A percentile compares a stretch with the other conserved stretches of the same genome.
Conservation (phyloP, 2,888 invertebrate species). For the Sarcophaga caerulescens region DNA sequence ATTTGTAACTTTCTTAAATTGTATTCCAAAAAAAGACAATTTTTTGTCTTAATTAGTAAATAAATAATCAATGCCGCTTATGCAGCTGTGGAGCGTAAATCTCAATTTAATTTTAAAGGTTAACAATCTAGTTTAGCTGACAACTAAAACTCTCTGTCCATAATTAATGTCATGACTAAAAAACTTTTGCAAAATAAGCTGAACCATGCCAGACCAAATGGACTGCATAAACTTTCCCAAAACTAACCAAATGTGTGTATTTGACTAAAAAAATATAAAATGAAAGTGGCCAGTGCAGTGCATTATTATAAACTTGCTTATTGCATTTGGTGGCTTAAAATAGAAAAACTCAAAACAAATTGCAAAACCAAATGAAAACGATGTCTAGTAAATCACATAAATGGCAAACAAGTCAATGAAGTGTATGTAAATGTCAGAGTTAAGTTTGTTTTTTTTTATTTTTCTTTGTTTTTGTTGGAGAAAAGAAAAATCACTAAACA, state of each 20-base stretch:
- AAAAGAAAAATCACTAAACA: conserved; percentile 46
- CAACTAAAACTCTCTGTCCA: background rate
- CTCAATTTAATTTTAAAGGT: conserved; percentile 43
- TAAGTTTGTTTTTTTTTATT: conserved; percentile 32
- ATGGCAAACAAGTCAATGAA: conserved; percentile 60
- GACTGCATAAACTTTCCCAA: background rate
- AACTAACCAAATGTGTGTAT: conserved; percentile 1
- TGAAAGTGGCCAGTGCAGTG: conserved; percentile 40
- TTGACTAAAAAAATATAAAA: conserved; percentile 34
- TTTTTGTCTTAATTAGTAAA: background rate
- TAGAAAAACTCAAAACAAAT: background rate
- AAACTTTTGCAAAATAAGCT: background rate
- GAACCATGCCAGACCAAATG: background rate
- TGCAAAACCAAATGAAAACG: conserved; percentile 13
- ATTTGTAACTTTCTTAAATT: too few species aligned
- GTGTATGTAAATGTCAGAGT: conserved; percentile 62
- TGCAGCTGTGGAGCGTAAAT: background rate
- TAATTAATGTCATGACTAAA: background rate
- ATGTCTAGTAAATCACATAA: conserved; percentile 53
- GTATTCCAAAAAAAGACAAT: too few species aligned
- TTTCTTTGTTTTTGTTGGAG: background rate
- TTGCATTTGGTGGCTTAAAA: background rate
- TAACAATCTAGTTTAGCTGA: conserved; percentile 50
- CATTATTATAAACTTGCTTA: background rate
- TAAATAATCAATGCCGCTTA: background rate